Conservation (phyloP, 2,888 invertebrate genomes). For the Adela reaumurella region DNA sequence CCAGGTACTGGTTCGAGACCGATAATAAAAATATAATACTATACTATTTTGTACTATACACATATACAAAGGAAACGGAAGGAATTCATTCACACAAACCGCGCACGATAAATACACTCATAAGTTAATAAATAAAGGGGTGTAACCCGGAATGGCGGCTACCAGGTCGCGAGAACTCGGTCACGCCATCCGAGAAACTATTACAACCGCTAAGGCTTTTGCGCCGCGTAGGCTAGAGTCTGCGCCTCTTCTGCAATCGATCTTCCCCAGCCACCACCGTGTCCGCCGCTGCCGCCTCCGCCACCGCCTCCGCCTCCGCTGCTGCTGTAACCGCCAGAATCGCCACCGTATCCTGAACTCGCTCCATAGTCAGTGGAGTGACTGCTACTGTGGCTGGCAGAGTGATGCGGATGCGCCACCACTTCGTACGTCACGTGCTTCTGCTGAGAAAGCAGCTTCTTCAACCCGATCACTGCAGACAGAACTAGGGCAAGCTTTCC, state of each 20-base stretch:
- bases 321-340: no score
- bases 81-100: background rate
- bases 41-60: background rate
- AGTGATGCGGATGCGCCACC: constrained; percentile 79
- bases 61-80: constrained; percentile 3
- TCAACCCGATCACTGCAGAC: constrained; percentile 79
- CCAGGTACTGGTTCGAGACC: constrained; percentile 28
- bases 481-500: constrained; percentile 82
- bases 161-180: background rate
- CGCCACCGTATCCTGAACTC: constrained; percentile 45
- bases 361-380: constrained; percentile 55
- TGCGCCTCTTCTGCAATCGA: constrained; percentile 72
- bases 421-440: constrained; percentile 88
- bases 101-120: background rate
- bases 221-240: constrained; percentile 74
- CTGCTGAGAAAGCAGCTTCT: constrained; percentile 75
- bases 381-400: constrained; percentile 64
- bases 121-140: background rate
- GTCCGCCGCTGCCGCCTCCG: constrained; percentile 51
- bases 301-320: constrained; percentile 63
- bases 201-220: constrained; percentile 56
- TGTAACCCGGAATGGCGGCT: background rate
- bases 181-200: background rate
- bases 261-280: constrained; percentile 68
- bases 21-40: constrained; percentile 12